These are phyloP conservation scores for Ephydatia muelleri DNA, from an alignment of 37 sponge, comb jelly and placozoan genomes.

Conservation along the genomic window DNA sequence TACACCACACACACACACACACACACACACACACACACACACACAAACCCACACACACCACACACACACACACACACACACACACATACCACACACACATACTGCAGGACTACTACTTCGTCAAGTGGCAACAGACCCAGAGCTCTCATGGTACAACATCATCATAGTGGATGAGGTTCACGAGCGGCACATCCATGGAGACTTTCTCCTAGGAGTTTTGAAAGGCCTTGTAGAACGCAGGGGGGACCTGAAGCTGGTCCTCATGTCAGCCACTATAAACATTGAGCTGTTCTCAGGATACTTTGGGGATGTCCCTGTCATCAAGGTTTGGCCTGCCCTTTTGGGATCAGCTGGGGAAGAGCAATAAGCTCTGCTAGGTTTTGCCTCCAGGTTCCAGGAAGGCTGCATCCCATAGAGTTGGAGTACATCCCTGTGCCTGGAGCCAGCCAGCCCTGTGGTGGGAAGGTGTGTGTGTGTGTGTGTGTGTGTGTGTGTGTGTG, in stretches of 20 bases:
- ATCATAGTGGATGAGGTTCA: conserved; percentile 96
- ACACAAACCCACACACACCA: no score
- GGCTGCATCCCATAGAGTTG: conserved; percentile 83
- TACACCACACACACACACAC: no score
- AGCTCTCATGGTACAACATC: conserved; percentile 81
- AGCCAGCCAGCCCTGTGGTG: neutral
- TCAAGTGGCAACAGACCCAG: conserved; percentile 76
- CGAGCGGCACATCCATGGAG: conserved; percentile 89
- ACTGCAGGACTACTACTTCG: conserved; percentile 84
- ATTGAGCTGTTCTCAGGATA: conserved; percentile 80
- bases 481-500: conserved; percentile 11
- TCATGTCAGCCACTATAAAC: conserved; percentile 98
- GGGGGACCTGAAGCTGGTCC: conserved; percentile 80
- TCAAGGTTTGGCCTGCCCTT: conserved; percentile 39
- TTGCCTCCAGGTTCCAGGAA: conserved; percentile 73
- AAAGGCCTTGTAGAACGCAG: conserved; percentile 57
- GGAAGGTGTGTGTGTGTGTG: neutral
- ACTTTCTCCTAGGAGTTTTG: conserved; percentile 89
- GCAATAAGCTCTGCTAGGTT: neutral
- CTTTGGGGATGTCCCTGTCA: conserved; percentile 80
- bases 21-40: conserved; percentile 12
- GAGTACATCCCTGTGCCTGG: conserved; percentile 67
- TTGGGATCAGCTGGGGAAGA: neutral
- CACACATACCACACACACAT: no score
- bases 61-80: no score